Evolutionary conservation across 2,113 vertebrate genomes (phyloP).

Genomic region (Bubo blakistoni): DNA sequence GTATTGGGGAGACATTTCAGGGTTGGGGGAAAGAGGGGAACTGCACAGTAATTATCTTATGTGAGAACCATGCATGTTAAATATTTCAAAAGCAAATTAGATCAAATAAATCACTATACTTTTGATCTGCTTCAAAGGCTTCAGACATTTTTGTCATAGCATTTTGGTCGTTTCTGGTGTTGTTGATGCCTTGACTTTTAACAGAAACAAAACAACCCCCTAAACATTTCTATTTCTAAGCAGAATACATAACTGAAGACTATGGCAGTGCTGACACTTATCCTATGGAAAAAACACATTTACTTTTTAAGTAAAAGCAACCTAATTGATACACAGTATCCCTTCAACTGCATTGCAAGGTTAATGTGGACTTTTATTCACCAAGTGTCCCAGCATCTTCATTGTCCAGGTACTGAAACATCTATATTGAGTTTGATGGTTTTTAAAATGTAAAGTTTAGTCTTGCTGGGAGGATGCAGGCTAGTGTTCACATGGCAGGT

Average conservation of each 20-base stretch:
- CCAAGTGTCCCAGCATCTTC: not conserved
- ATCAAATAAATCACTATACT: constrained; percentile 40
- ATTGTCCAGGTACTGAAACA: not conserved
- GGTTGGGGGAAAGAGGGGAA: not conserved
- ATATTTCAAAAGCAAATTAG: constrained; percentile 46
- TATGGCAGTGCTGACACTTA: not conserved
- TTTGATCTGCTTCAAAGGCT: constrained; percentile 59
- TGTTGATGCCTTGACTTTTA: not conserved
- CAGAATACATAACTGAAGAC: not conserved
- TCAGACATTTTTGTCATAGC: not conserved
- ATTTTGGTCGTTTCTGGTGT: not conserved
- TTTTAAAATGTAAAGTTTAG: not conserved
- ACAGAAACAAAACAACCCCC: not conserved
- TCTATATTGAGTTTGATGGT: not conserved
- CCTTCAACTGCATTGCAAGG: not conserved
- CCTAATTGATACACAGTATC: not conserved
- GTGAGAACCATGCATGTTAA: not conserved
- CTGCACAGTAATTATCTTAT: not conserved
- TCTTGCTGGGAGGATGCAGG: not conserved
- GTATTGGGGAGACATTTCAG: not conserved
- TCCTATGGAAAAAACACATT: not conserved
- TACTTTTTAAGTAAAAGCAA: not conserved
- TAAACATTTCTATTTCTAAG: not conserved
- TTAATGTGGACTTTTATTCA: not conserved
- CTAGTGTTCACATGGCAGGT: not conserved